Conservation (phyloP, 2,888 invertebrate genomes). For the Hydroisotoma schaefferi region DNA sequence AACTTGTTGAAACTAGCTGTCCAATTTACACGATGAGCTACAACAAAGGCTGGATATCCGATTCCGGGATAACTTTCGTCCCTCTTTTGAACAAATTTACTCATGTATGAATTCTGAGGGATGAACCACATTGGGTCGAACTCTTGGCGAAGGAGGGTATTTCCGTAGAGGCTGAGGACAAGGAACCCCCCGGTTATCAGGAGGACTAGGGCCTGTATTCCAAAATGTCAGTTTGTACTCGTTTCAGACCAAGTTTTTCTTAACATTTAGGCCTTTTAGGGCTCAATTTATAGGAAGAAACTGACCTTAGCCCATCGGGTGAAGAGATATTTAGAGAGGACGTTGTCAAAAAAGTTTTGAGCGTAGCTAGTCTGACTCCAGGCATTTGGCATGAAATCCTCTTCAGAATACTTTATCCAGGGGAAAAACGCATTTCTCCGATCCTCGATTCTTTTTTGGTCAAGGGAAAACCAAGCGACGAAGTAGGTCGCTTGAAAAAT, state of each 20-base stretch:
- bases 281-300: not conserved
- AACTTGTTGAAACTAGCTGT: constrained; percentile 61
- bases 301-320: constrained; percentile 64
- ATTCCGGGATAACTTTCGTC: constrained; percentile 64
- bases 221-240: constrained; percentile 11
- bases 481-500: constrained; percentile 73
- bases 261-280: not conserved
- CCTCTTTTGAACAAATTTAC: constrained; percentile 59
- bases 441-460: constrained; percentile 62
- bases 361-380: constrained; percentile 60
- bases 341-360: constrained; percentile 58
- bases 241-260: not conserved
- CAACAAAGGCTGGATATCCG: constrained; percentile 63
- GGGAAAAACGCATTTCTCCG: constrained; percentile 65
- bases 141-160: constrained; percentile 66
- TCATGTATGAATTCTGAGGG: constrained; percentile 66
- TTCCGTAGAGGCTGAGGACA: constrained; percentile 62
- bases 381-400: constrained; percentile 56
- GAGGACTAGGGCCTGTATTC: constrained; percentile 58
- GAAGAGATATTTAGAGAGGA: constrained; percentile 65
- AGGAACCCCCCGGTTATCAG: constrained; percentile 60
- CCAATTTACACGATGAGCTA: constrained; percentile 66
- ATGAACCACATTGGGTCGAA: constrained; percentile 76
- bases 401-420: constrained; percentile 61
- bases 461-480: constrained; percentile 72